A percentile compares a stretch with the other conserved stretches of the same genome.
phyloP scores from a whole-genome alignment of 2,888 invertebrate genomes.

The Apamea epomidion region DNA sequence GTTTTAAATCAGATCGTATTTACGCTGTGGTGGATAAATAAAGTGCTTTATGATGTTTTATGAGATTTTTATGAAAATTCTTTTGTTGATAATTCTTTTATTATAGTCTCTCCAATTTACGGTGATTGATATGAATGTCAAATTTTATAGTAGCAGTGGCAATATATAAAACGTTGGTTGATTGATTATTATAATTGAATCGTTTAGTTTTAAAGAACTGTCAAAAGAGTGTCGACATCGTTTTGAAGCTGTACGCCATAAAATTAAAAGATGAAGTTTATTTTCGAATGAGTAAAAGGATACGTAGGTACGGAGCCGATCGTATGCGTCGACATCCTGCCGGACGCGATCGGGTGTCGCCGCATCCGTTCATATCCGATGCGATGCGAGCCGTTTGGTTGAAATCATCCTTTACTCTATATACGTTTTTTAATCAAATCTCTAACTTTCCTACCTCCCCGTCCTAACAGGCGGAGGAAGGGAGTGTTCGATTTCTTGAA shows the following conservation, averaged over 20 bases:
- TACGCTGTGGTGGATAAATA: neutral
- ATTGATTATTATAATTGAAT: no score
- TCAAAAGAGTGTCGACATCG: no score
- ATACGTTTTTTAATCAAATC: neutral
- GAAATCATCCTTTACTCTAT: no score
- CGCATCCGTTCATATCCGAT: no score
- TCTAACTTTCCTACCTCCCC: neutral
- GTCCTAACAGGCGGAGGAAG: no score
- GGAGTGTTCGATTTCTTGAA: neutral
- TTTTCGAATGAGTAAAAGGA: neutral
- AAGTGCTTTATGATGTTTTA: constrained; percentile 11
- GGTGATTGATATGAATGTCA: neutral
- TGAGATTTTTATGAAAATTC: constrained; percentile 5
- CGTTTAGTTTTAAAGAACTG: neutral
- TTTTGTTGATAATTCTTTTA: neutral
- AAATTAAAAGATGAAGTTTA: neutral
- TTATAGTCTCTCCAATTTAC: neutral
- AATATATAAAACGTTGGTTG: no score
- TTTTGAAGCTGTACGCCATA: no score
- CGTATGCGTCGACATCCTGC: no score
- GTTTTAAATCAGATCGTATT: constrained; percentile 23
- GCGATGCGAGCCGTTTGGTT: no score
- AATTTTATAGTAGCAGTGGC: neutral
- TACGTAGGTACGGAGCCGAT: no score
- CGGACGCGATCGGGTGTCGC: no score